phyloP scores from a whole-genome alignment of 1,140 invertebrate species.

The Homalodisca vitripennis region DNA sequence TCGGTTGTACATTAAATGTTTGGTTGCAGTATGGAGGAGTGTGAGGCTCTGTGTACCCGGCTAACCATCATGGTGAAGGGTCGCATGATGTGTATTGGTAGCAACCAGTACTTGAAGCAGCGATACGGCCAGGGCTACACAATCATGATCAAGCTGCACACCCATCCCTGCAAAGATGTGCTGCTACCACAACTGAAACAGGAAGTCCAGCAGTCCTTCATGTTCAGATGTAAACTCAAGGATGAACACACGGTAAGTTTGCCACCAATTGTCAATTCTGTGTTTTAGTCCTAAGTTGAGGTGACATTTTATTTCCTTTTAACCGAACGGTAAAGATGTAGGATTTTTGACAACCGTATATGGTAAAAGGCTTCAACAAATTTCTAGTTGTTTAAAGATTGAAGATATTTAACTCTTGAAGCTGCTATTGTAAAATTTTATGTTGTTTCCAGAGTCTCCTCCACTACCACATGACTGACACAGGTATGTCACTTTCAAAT shows the following conservation, averaged over 20 bases:
- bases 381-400: no score
- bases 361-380: no score
- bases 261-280: no score
- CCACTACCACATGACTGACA: conserved; percentile 54
- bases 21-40: conserved; percentile 48
- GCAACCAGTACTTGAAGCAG: conserved; percentile 51
- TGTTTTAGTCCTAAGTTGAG: no score
- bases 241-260: conserved; percentile 24
- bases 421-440: no score
- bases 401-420: no score
- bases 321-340: no score
- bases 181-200: neutral
- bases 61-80: conserved; percentile 89
- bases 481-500: conserved; percentile 49
- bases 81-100: conserved; percentile 51
- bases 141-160: conserved; percentile 48
- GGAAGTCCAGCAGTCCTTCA: neutral
- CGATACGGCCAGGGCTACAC: conserved; percentile 52
- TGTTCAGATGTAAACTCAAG: conserved; percentile 13
- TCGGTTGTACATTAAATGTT: neutral
- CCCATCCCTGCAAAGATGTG: neutral
- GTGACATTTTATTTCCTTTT: no score
- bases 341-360: no score
- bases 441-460: conserved; percentile 51
- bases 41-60: conserved; percentile 81